A percentile compares a stretch with the other conserved stretches of the same genome.
Conservation (phyloP, 2,888 invertebrate species). For the Lottia gigantea region DNA sequence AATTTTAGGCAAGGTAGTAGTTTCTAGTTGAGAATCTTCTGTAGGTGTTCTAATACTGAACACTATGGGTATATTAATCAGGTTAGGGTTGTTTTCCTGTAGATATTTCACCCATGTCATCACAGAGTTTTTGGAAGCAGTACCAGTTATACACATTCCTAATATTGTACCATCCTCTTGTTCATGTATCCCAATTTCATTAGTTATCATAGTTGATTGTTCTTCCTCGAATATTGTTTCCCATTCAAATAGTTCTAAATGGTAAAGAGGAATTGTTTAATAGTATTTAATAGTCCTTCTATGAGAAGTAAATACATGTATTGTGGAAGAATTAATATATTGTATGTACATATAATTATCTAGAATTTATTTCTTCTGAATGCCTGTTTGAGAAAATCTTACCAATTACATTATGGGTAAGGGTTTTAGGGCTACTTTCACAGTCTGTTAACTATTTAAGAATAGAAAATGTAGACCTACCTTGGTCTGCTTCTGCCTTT, state of each 20-base stretch:
- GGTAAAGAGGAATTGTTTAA: constrained; percentile 12
- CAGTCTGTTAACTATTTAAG: constrained; percentile 35
- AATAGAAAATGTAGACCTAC: too few species aligned
- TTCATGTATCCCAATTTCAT: constrained; percentile 83
- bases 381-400: too few species aligned
- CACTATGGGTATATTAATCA: constrained; percentile 83
- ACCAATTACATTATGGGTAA: too few species aligned
- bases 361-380: too few species aligned
- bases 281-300: too few species aligned
- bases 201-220: constrained; percentile 40
- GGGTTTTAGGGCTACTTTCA: background rate
- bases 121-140: constrained; percentile 84
- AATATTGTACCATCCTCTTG: constrained; percentile 92
- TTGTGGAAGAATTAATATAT: too few species aligned
- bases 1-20: background rate
- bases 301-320: too few species aligned
- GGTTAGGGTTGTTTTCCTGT: constrained; percentile 80
- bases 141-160: constrained; percentile 90
- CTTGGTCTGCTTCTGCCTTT: constrained; percentile 24
- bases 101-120: constrained; percentile 76
- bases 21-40: too few species aligned
- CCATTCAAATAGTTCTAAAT: constrained; percentile 51
- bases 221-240: constrained; percentile 50
- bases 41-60: constrained; percentile 80
- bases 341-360: too few species aligned